Percentiles rank a stretch among this genome's conserved stretches.
Conservation (phyloP, 2,888 invertebrate species). For the Linyphia triangularis region DNA sequence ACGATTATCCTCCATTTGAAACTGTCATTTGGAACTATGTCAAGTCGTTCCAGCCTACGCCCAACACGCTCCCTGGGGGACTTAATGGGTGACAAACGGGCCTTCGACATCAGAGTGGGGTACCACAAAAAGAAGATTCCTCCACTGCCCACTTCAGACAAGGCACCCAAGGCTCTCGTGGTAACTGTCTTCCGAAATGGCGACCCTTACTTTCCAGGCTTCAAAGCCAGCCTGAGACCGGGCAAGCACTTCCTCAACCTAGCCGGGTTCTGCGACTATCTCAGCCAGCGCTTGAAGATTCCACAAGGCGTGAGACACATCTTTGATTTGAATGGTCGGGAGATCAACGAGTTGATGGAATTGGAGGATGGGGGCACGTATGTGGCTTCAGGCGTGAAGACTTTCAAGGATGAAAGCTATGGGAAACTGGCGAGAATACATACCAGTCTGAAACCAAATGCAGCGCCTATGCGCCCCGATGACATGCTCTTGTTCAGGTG, state of each 20-base stretch:
- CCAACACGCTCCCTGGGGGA: constrained; percentile 38
- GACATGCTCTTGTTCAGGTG: constrained; percentile 76
- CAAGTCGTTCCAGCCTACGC: constrained; percentile 12
- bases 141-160: constrained; percentile 42
- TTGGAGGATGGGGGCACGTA: constrained; percentile 94
- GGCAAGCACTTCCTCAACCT: constrained; percentile 92
- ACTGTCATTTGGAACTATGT: neutral
- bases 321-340: constrained; percentile 93
- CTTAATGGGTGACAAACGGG: constrained; percentile 35
- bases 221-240: constrained; percentile 92
- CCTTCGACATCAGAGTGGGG: constrained; percentile 61
- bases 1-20: neutral
- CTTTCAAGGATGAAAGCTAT: constrained; percentile 84
- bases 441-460: constrained; percentile 61
- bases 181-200: constrained; percentile 96
- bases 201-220: constrained; percentile 93
- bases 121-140: constrained; percentile 38
- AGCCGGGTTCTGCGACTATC: constrained; percentile 90
- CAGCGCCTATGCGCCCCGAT: constrained; percentile 71
- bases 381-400: constrained; percentile 94
- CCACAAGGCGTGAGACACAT: constrained; percentile 93
- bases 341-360: constrained; percentile 90
- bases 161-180: constrained; percentile 81
- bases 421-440: constrained; percentile 70
- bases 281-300: constrained; percentile 91